These are phyloP conservation scores for Cheilosia grossa DNA, from an alignment of 2,888 invertebrate genomes.

Conservation along the genomic window DNA sequence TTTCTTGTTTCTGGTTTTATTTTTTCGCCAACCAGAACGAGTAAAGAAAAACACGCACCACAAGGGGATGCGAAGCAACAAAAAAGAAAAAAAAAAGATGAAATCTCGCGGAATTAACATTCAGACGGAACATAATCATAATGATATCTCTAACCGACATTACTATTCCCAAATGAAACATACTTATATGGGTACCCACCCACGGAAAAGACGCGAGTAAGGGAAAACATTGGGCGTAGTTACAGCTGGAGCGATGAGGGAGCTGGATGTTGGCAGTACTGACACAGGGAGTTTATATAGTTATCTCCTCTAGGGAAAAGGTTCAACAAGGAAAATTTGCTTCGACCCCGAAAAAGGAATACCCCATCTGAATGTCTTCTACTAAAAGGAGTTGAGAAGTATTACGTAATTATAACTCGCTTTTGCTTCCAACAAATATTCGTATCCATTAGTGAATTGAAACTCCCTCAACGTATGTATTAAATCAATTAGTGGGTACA, in stretches of 20 bases:
- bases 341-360: conserved; percentile 4
- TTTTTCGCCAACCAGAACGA: not conserved
- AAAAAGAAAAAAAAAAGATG: conserved; percentile 45
- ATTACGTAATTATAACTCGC: conserved; percentile 30
- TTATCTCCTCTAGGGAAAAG: not conserved
- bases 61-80: conserved; percentile 1
- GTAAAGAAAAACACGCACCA: conserved; percentile 40
- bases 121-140: conserved; percentile 72
- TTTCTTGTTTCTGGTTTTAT: not conserved
- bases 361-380: conserved; percentile 1
- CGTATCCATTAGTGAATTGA: too few species aligned
- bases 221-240: not conserved
- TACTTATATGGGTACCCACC: not conserved
- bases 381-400: conserved; percentile 26
- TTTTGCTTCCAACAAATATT: not conserved
- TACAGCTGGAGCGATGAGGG: not conserved
- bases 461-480: too few species aligned
- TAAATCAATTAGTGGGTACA: too few species aligned
- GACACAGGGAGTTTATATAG: not conserved
- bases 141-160: conserved; percentile 71
- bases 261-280: not conserved
- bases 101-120: conserved; percentile 74
- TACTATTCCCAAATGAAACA: conserved; percentile 59
- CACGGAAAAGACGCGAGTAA: not conserved
- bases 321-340: conserved; percentile 16